These are phyloP conservation scores for Apteryx mantelli DNA, from an alignment of 2,113 vertebrate species.

Conservation along the genomic window DNA sequence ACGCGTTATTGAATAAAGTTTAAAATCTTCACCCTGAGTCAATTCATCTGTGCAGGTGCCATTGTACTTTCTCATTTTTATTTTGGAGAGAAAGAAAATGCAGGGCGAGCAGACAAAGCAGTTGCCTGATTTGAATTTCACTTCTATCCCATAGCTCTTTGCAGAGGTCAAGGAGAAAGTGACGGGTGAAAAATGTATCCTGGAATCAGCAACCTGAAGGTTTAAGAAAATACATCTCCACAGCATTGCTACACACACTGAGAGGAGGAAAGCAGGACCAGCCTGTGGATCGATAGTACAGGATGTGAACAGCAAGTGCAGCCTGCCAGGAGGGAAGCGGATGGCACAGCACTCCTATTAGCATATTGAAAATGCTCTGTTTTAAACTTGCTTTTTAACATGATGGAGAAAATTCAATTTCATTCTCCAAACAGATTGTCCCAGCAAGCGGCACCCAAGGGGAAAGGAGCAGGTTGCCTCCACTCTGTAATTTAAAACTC, in stretches of 20 bases:
- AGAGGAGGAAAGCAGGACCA: neutral
- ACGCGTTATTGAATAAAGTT: constrained; percentile 17
- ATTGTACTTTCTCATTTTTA: neutral
- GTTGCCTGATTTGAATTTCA: neutral
- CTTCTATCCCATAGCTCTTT: constrained; percentile 4
- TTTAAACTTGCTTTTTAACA: neutral
- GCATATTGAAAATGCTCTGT: neutral
- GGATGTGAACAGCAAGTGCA: neutral
- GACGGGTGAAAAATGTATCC: constrained; percentile 6
- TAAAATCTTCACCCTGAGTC: neutral
- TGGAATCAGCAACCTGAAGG: neutral
- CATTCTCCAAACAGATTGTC: neutral
- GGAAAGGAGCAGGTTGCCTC: neutral
- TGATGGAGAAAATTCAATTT: neutral
- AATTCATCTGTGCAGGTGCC: neutral
- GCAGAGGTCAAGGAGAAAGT: constrained; percentile 38
- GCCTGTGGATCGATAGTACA: neutral
- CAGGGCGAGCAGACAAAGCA: neutral
- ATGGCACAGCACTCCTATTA: neutral
- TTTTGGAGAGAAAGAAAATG: neutral
- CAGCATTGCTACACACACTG: neutral
- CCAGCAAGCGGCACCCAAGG: accelerated
- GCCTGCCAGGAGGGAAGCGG: neutral
- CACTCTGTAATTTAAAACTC: neutral
- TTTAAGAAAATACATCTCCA: neutral